Conservation (phyloP, 1,140 invertebrate species). For the Panagrolaimus sp. region DNA sequence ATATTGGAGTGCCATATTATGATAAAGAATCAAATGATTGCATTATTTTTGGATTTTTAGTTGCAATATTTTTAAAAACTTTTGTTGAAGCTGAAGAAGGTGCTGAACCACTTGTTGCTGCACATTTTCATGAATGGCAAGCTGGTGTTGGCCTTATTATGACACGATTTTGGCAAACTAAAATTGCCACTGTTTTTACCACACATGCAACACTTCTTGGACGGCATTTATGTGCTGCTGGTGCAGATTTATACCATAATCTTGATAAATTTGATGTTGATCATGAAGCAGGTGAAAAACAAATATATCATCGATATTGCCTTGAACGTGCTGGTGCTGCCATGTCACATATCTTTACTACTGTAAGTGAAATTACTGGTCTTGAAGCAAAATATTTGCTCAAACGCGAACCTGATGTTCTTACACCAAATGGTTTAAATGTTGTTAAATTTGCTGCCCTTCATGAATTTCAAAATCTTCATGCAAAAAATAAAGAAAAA, state of each 20-base stretch:
- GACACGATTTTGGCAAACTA: constrained; percentile 73
- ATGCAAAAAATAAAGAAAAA: constrained; percentile 93
- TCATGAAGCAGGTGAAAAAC: constrained; percentile 93
- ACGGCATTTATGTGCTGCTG: constrained; percentile 92
- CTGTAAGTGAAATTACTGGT: constrained; percentile 93
- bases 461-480: constrained; percentile 98
- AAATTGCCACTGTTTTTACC: constrained; percentile 93
- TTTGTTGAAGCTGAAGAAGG: constrained; percentile 55
- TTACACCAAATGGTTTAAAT: constrained; percentile 96
- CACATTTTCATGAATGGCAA: constrained; percentile 98
- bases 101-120: constrained; percentile 71
- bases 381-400: constrained; percentile 90
- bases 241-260: constrained; percentile 98
- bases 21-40: constrained; percentile 96
- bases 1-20: constrained; percentile 84
- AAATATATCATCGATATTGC: constrained; percentile 98
- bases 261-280: constrained; percentile 91
- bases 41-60: constrained; percentile 89
- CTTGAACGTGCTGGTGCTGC: constrained; percentile 91
- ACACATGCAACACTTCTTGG: constrained; percentile 96
- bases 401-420: constrained; percentile 89
- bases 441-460: constrained; percentile 96
- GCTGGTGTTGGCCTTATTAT: constrained; percentile 87
- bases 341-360: constrained; percentile 89
- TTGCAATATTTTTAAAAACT: constrained; percentile 78